Percentiles rank a stretch among this genome's conserved stretches.
phyloP scores from a whole-genome alignment of 2,113 vertebrate genomes.

The Syngnathus scovelli region DNA sequence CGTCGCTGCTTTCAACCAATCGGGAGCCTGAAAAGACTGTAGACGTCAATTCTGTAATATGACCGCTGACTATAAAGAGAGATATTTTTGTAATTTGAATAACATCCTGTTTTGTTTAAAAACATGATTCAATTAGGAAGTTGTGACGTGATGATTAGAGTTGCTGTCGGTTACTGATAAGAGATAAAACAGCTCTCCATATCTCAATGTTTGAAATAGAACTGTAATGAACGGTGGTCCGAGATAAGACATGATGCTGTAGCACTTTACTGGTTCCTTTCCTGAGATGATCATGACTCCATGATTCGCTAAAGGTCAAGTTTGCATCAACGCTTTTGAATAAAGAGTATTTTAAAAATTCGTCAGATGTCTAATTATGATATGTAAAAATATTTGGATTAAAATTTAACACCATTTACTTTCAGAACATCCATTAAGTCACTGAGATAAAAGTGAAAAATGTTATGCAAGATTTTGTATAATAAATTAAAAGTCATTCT shows the following conservation, averaged over 20 bases:
- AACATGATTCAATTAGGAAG: constrained; percentile 1
- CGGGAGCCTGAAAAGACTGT: background rate
- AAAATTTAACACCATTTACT: no score
- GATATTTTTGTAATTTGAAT: constrained; percentile 51
- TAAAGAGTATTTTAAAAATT: constrained; percentile 8
- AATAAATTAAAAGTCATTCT: background rate
- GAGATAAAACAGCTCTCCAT: background rate
- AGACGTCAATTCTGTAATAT: background rate
- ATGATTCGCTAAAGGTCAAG: constrained; percentile 18
- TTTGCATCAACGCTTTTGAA: constrained; percentile 17
- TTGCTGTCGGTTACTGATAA: constrained; percentile 2
- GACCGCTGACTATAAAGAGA: background rate
- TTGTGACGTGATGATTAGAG: constrained; percentile 1
- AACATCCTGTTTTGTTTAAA: constrained; percentile 2
- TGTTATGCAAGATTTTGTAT: background rate
- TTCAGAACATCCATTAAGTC: background rate
- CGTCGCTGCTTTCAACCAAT: background rate
- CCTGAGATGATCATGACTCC: constrained; percentile 5
- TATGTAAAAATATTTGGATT: no score
- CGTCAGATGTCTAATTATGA: background rate
- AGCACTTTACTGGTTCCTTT: constrained; percentile 37
- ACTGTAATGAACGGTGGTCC: background rate
- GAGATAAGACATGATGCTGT: background rate
- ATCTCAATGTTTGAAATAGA: background rate
- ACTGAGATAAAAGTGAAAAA: background rate